These are phyloP conservation scores for Acleris emargana DNA, from an alignment of 2,888 invertebrate species.

Conservation along the genomic window DNA sequence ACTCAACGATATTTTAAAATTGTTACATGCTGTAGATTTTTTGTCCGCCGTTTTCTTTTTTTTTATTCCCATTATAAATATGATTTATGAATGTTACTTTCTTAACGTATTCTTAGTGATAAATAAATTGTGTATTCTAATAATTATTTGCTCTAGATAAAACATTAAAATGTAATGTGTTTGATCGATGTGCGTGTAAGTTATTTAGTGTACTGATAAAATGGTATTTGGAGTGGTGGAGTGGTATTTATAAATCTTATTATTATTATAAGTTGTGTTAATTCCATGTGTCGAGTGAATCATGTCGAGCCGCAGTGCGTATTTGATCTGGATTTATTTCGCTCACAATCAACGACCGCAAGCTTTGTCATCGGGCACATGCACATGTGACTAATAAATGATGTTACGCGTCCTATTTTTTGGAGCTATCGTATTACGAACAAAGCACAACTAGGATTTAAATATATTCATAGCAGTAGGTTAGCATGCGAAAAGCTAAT, in stretches of 20 bases:
- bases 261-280: background rate
- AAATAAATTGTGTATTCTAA: too few relatives aligned
- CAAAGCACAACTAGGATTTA: conserved; percentile 3
- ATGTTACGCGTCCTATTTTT: conserved; percentile 23
- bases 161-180: too few relatives aligned
- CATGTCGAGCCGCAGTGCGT: conserved; percentile 14
- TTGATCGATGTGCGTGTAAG: too few relatives aligned
- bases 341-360: conserved; percentile 27
- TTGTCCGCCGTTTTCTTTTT: too few relatives aligned
- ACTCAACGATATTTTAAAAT: background rate
- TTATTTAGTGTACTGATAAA: too few relatives aligned
- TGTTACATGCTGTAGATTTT: background rate
- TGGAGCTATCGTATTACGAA: conserved; percentile 4
- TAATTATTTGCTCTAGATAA: too few relatives aligned
- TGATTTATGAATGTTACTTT: too few relatives aligned
- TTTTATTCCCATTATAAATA: too few relatives aligned
- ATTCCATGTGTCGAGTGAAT: conserved; percentile 10
- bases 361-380: conserved; percentile 19
- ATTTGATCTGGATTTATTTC: conserved; percentile 30
- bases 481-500: too few relatives aligned
- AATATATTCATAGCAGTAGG: background rate
- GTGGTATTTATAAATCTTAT: too few relatives aligned
- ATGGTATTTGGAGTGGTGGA: too few relatives aligned
- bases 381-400: conserved; percentile 24
- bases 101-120: too few relatives aligned